A percentile compares a stretch with the other conserved stretches of the same genome.
Conservation (phyloP, 2,113 vertebrate genomes). For the Serilophus lunatus region DNA sequence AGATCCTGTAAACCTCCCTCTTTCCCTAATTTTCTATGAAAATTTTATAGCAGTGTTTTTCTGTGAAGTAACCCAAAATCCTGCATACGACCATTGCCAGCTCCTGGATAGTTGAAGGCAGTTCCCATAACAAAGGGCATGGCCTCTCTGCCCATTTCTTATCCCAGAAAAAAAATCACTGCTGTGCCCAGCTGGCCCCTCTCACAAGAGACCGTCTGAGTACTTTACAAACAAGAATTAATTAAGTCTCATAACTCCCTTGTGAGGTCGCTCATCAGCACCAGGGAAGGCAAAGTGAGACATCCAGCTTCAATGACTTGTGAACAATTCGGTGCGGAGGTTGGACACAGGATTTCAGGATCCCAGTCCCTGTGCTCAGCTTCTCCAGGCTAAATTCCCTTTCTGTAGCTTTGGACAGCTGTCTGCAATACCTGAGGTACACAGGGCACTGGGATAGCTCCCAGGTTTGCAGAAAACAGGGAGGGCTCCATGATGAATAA, state of each 20-base stretch:
- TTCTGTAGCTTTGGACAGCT: background rate
- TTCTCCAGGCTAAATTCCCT: background rate
- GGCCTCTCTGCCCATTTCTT: background rate
- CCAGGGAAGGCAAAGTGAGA: background rate
- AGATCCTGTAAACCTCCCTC: background rate
- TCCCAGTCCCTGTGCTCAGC: background rate
- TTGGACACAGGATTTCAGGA: rapidly evolving
- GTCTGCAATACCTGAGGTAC: rapidly evolving
- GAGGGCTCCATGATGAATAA: rapidly evolving
- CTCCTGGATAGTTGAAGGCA: background rate
- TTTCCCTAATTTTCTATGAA: background rate
- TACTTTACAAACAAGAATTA: constrained; percentile 9
- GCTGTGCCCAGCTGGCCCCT: background rate
- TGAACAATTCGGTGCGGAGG: rapidly evolving
- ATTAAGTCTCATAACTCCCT: constrained; percentile 30
- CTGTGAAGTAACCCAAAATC: background rate
- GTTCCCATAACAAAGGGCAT: rapidly evolving
- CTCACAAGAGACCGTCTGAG: background rate
- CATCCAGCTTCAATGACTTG: background rate
- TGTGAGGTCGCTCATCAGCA: background rate
- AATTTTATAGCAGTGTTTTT: background rate
- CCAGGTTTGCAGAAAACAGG: background rate
- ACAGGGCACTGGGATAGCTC: rapidly evolving
- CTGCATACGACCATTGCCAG: background rate
- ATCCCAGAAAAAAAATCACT: background rate